phyloP scores from a whole-genome alignment of 1,140 invertebrate genomes.

The Mactra quadrangularis region DNA sequence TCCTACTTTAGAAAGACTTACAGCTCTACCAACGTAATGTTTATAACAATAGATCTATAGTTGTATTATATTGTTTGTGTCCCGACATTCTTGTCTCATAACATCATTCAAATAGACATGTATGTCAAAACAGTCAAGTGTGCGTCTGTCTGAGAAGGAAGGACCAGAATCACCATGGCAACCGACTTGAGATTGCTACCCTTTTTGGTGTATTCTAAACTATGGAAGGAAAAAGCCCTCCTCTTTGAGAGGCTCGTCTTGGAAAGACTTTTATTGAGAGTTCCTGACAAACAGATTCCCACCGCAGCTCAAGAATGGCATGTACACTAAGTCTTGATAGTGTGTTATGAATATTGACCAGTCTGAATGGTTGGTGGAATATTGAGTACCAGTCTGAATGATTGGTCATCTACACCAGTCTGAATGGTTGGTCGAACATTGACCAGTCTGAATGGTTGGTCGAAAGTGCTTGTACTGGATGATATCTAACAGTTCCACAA shows the following conservation, averaged over 20 bases:
- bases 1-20: slow-evolving; percentile 81
- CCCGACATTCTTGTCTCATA: slow-evolving; percentile 11
- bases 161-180: background rate
- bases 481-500: too few species aligned
- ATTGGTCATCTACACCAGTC: too few species aligned
- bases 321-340: background rate
- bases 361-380: too few species aligned
- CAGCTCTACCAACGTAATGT: slow-evolving; percentile 78
- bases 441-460: too few species aligned
- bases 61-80: slow-evolving; percentile 3
- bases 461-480: too few species aligned
- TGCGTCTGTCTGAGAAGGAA: background rate
- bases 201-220: background rate
- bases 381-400: too few species aligned
- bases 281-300: too few species aligned
- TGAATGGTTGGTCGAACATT: too few species aligned
- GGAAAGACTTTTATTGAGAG: too few species aligned
- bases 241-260: too few species aligned
- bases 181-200: background rate
- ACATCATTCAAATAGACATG: background rate
- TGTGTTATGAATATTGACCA: background rate
- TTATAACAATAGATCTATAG: background rate
- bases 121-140: background rate
- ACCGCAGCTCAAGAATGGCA: background rate
- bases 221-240: background rate